A percentile compares a stretch with the other conserved stretches of the same genome.
Conservation (phyloP, 2,113 vertebrate genomes). For the Gallinago paraguaiae region DNA sequence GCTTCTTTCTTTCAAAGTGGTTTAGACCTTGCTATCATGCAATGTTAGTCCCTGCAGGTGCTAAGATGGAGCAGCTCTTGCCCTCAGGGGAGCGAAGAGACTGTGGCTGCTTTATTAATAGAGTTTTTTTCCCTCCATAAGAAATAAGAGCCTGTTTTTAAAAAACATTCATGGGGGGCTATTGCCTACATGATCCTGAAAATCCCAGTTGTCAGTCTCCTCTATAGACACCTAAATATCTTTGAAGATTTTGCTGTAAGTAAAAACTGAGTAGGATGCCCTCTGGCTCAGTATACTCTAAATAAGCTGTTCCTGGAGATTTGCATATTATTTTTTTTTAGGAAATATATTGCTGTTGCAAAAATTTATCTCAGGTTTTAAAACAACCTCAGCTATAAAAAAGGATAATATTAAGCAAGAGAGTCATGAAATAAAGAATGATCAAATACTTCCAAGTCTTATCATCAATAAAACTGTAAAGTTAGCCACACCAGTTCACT, state of each 20-base stretch:
- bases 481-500: constrained; percentile 48
- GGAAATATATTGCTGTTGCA: background rate
- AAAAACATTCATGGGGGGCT: background rate
- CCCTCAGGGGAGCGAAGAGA: background rate
- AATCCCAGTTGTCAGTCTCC: background rate
- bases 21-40: background rate
- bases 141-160: background rate
- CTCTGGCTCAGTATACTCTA: background rate
- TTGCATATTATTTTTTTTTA: background rate
- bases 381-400: constrained; percentile 14
- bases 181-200: background rate
- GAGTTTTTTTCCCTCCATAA: background rate
- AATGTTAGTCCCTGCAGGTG: background rate
- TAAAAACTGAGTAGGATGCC: background rate
- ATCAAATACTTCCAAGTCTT: constrained; percentile 39
- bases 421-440: constrained; percentile 44
- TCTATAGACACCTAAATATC: background rate
- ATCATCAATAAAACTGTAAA: constrained; percentile 54
- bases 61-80: background rate
- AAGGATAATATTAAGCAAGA: constrained; percentile 36
- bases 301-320: background rate
- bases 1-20: background rate
- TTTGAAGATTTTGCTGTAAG: background rate
- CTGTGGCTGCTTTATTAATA: background rate
- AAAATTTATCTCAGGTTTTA: constrained; percentile 10